Evolutionary conservation across 1,140 invertebrate species (phyloP), one percentile per base, ranked within the genome.

Genomic region (Hypsibius dujardini): DNA sequence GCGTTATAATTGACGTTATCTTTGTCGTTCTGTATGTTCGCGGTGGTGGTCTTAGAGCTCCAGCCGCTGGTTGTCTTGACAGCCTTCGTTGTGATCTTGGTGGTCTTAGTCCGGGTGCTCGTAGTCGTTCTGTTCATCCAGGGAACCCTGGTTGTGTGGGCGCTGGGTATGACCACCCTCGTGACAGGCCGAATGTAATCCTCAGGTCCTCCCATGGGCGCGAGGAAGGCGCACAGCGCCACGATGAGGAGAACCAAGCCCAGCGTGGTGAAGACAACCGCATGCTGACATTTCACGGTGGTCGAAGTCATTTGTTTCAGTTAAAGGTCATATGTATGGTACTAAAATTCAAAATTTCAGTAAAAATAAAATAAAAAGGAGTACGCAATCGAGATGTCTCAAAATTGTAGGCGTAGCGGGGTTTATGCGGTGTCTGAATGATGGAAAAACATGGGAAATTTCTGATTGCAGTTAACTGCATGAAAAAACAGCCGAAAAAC

Each of bases 211-310:
- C 62, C 42, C 3, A 67, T 45, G 45, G 62, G 62, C 3, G 62
- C 12, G 3, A 67, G 42, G 42, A 67, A 67, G 12, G 42, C 62
- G 42, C 12, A 12, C 7, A 12, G 42, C 12, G 62, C 62, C 62
- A 67, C 12, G 7, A 67, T 67, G 42, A 45, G 12, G 12, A 67
- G 12, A 67, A 67, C 12, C 3, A 67, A 3, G 62, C 12, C 62
- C 45, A 67, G 45, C 7, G 62, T 15, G 42, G 42, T 15, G 45
- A 67, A 67, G 12, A 67, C 62, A 15, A 45, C 12, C 3, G 12
- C 62, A 42, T 67, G 62, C 62, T 67, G 62, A 42, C 62, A 67
- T 67, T 67, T 67, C 12, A 42, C 45, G 0, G 62, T 67, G 12
- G 62, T 67, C 28, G 28, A 28, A 28, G 28, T 28, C 28, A 28